A percentile compares a stretch with the other conserved stretches of the same genome.
Evolutionary conservation across 2,888 invertebrate genomes (phyloP).

Genomic region (Cephonodes hylas): DNA sequence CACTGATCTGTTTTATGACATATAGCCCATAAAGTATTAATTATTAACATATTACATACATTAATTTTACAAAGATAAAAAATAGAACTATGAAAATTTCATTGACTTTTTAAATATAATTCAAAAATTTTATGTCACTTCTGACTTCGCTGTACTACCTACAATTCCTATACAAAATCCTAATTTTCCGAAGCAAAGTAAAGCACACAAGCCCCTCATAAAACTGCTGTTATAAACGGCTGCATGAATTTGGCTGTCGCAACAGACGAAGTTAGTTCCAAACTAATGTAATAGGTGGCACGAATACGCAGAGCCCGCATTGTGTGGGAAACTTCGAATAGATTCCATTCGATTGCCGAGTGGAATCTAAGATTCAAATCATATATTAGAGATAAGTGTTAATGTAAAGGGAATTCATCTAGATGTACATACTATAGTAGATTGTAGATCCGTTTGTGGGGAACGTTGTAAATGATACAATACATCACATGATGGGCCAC

Average conservation of each 20-base stretch:
- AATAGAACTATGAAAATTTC: too few relatives aligned
- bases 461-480: too few relatives aligned
- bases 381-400: background rate
- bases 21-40: too few relatives aligned
- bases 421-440: background rate
- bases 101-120: too few relatives aligned
- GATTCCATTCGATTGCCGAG: constrained; percentile 21
- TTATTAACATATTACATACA: too few relatives aligned
- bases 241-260: background rate
- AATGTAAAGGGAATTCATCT: background rate
- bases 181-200: background rate
- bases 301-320: constrained; percentile 19
- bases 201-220: background rate
- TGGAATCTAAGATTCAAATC: constrained; percentile 1
- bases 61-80: too few relatives aligned
- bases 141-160: too few relatives aligned
- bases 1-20: too few relatives aligned
- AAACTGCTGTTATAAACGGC: background rate
- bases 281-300: constrained; percentile 23
- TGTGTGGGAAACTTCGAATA: constrained; percentile 26
- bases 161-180: too few relatives aligned
- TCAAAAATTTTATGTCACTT: too few relatives aligned
- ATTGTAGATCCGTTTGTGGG: too few relatives aligned
- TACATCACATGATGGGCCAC: too few relatives aligned
- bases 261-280: constrained; percentile 11